These are phyloP conservation scores for Dinoponera quadriceps DNA, from an alignment of 1,140 invertebrate species.

Conservation along the genomic window DNA sequence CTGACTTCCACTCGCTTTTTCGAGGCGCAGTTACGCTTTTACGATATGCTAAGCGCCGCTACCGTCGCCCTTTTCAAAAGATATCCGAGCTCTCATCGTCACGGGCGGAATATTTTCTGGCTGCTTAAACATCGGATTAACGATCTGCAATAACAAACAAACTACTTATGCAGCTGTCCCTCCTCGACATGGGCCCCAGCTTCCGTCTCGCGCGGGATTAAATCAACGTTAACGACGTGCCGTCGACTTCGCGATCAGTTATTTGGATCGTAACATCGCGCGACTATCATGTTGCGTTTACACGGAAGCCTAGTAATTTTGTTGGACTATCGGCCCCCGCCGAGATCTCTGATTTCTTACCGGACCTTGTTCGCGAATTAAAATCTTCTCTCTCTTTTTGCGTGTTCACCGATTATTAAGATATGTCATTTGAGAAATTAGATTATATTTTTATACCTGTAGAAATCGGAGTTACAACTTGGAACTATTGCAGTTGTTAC, in stretches of 20 bases:
- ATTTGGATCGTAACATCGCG: conserved; percentile 4
- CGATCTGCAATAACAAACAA: conserved; percentile 68
- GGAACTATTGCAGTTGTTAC: no score
- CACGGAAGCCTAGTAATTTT: neutral
- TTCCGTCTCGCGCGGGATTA: conserved; percentile 11
- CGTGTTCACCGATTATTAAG: neutral
- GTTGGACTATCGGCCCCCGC: neutral
- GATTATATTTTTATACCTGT: neutral
- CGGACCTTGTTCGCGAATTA: neutral
- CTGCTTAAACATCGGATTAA: conserved; percentile 73
- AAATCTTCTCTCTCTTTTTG: neutral
- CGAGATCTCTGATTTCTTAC: neutral
- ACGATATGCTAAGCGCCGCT: conserved; percentile 79
- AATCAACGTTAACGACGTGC: conserved; percentile 36
- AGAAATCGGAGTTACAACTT: no score
- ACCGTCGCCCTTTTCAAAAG: conserved; percentile 68
- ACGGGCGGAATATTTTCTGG: conserved; percentile 73
- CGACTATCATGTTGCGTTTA: neutral
- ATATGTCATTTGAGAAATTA: neutral
- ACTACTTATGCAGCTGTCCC: conserved; percentile 60
- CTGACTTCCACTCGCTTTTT: conserved; percentile 52
- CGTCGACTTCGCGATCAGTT: conserved; percentile 31
- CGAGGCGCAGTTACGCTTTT: conserved; percentile 71
- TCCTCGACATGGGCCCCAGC: neutral
- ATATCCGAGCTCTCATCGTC: conserved; percentile 73